Percentiles rank a stretch among this genome's conserved stretches.
phyloP scores from a whole-genome alignment of 2,888 invertebrate genomes.

The Blomia tropicalis region DNA sequence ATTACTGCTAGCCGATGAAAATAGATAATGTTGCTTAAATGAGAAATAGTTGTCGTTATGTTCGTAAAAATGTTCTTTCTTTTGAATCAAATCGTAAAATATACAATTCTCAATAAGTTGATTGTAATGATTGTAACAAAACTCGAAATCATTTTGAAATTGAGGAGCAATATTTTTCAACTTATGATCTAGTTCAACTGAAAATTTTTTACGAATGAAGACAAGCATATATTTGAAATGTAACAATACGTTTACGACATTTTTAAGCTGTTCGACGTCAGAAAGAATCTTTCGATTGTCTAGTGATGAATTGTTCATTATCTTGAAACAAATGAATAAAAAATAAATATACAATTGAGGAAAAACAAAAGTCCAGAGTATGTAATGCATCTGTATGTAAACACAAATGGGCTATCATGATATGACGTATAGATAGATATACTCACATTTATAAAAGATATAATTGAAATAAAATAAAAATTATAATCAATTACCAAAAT shows the following conservation, averaged over 20 bases:
- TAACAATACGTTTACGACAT: background rate
- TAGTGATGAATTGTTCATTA: background rate
- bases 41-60: background rate
- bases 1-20: background rate
- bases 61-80: background rate
- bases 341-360: too few relatives aligned
- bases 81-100: background rate
- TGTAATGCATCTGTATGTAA: too few relatives aligned
- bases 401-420: too few relatives aligned
- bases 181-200: background rate
- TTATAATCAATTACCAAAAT: too few relatives aligned
- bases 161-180: background rate
- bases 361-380: too few relatives aligned
- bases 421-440: too few relatives aligned
- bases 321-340: background rate
- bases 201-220: background rate
- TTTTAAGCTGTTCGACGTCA: constrained; percentile 7
- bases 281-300: background rate
- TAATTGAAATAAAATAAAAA: too few relatives aligned
- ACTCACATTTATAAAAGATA: too few relatives aligned
- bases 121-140: background rate
- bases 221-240: constrained; percentile 6
- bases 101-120: background rate
- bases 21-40: background rate
- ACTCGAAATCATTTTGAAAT: background rate